These are phyloP conservation scores for Argyra leucocephala DNA, from an alignment of 2,888 invertebrate species.

Conservation along the genomic window DNA sequence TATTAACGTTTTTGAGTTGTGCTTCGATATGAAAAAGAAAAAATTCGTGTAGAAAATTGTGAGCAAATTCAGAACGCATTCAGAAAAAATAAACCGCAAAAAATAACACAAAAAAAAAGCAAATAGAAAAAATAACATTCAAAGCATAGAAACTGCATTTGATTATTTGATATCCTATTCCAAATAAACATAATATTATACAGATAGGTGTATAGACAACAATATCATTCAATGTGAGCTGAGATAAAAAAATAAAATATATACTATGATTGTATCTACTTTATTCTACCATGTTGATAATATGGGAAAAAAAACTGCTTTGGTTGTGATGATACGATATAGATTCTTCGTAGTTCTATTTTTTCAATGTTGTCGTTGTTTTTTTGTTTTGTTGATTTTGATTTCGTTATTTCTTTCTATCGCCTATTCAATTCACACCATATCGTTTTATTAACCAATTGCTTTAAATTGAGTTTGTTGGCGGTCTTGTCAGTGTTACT, in stretches of 20 bases:
- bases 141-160: background rate
- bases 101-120: background rate
- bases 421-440: conserved; percentile 3
- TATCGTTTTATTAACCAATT: background rate
- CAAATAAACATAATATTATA: no score
- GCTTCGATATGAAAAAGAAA: background rate
- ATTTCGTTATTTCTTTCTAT: background rate
- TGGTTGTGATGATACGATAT: no score
- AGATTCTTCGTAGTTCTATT: no score
- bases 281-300: no score
- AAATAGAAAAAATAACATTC: background rate
- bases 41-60: background rate
- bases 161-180: background rate
- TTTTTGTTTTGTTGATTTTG: background rate
- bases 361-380: background rate
- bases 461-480: background rate
- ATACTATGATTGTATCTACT: no score
- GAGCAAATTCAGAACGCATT: background rate
- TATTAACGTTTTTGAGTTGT: no score
- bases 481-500: background rate
- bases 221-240: no score
- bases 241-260: no score
- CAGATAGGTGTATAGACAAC: no score
- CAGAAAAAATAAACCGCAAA: background rate
- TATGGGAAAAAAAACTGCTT: no score